These are phyloP conservation scores for Wasmannia auropunctata DNA, from an alignment of 1,140 invertebrate genomes.

Conservation along the genomic window DNA sequence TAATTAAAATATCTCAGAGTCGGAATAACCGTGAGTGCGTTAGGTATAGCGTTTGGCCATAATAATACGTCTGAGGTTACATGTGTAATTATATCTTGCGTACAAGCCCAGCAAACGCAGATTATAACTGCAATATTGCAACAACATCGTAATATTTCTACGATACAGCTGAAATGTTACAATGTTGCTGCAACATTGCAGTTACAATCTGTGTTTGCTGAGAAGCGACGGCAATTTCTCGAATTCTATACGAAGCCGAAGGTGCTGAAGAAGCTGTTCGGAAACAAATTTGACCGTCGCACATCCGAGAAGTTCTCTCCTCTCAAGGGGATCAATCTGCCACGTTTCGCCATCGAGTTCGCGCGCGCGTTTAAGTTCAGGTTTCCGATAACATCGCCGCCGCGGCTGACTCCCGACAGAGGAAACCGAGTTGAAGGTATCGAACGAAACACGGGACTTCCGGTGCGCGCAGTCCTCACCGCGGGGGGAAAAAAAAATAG, in stretches of 20 bases:
- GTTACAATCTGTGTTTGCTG: no score
- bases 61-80: no score
- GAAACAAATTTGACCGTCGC: neutral
- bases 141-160: no score
- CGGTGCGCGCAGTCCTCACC: conserved; percentile 33
- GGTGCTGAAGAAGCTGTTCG: neutral
- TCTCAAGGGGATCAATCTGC: neutral
- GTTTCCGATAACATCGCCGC: conserved; percentile 48
- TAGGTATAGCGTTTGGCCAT: no score
- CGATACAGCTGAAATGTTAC: no score
- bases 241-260: neutral
- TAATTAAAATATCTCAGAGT: neutral
- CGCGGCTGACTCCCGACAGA: neutral
- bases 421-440: conserved; percentile 37
- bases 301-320: neutral
- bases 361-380: no score
- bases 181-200: no score
- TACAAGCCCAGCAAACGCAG: no score
- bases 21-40: no score
- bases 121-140: no score
- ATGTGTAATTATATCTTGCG: no score
- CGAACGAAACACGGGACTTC: conserved; percentile 16
- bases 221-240: neutral
- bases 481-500: no score
- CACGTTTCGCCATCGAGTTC: neutral